Base-by-base conservation (phyloP, 2,888 invertebrate species). In the Furcula furcula region DNA sequence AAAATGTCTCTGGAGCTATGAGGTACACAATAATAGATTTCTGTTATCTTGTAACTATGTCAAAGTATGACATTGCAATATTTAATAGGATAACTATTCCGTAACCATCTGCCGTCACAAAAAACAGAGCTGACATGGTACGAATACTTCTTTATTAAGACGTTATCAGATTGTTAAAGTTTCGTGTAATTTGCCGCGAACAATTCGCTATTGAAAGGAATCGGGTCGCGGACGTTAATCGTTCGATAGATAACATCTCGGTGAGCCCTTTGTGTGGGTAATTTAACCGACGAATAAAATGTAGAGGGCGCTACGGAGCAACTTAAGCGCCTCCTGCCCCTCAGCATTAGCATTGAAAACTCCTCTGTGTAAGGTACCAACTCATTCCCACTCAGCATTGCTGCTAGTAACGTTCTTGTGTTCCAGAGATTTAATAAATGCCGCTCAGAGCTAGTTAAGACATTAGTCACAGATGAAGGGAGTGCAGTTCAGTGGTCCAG, bases 201-300 rank as follows among this genome's bases (percentile, higher is more conserved):
- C 55, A 62, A 58, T 49, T 51, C 36, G 39, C 38, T 42, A 42
- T 48, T 13, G 7, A 13, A n/a, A 21, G 37, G 29, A 19, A 33
- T 26, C 29, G 51, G 45, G 36, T 40, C 46, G 44, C 21, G 40
- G 31, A 41, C 46, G 47, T 34, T 60, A 55, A 54, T 58, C 48
- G 61, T 15, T 37, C 36, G 34, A 12, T 27, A 32, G 67, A 68
- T 68, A 64, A 37, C 40, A 67, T 69, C 66, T 61, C 35, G 28
- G 9, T 29, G 27, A 38, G 32, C 46, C n/a, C 46, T 50, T 55
- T 58, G 56, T 57, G 51, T 52, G 22, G 29, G n/a, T n/a, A n/a
- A n/a, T n/a, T n/a, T n/a, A n/a, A 36, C 22, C 55, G 52, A 62
- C 46, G 36, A 21, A 40, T 46, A 54, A 49, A 57, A 29, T 29